These are phyloP conservation scores for Orius insidiosus DNA, from an alignment of 1,140 invertebrate genomes.

Conservation along the genomic window DNA sequence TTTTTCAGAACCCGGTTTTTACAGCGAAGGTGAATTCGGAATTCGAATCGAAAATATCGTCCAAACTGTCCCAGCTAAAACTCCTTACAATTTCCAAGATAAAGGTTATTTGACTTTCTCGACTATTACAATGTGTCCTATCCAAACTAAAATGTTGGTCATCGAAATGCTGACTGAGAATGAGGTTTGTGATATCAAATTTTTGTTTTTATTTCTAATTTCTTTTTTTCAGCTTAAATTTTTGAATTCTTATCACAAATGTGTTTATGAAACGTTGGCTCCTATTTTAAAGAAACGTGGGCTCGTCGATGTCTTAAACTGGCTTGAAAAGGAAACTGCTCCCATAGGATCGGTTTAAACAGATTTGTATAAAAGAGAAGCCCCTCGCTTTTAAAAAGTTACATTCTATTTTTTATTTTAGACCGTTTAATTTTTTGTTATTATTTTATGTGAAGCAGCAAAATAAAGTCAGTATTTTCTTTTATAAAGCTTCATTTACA, in stretches of 20 bases:
- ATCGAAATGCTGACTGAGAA: constrained; percentile 52
- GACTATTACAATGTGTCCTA: constrained; percentile 82
- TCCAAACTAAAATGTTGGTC: constrained; percentile 75
- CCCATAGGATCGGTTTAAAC: neutral
- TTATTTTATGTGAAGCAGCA: too few relatives aligned
- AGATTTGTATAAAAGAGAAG: too few relatives aligned
- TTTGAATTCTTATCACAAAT: constrained; percentile 1
- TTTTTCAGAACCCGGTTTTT: constrained; percentile 52
- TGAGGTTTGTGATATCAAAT: constrained; percentile 38
- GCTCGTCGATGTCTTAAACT: neutral
- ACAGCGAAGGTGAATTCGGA: constrained; percentile 41
- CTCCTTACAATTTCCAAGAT: constrained; percentile 51
- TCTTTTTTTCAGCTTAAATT: neutral
- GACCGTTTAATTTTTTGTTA: too few relatives aligned
- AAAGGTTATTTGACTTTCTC: constrained; percentile 75
- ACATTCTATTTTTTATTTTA: too few relatives aligned
- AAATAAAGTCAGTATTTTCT: too few relatives aligned
- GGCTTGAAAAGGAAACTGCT: constrained; percentile 3
- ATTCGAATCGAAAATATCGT: constrained; percentile 15
- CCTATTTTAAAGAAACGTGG: neutral
- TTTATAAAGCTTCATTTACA: too few relatives aligned
- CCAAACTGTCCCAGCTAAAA: constrained; percentile 31
- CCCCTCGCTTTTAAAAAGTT: too few relatives aligned
- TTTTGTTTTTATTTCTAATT: too few relatives aligned
- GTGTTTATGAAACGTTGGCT: constrained; percentile 4